Base-by-base conservation (phyloP, 2,888 invertebrate species). In the Tetragonisca angustula region DNA sequence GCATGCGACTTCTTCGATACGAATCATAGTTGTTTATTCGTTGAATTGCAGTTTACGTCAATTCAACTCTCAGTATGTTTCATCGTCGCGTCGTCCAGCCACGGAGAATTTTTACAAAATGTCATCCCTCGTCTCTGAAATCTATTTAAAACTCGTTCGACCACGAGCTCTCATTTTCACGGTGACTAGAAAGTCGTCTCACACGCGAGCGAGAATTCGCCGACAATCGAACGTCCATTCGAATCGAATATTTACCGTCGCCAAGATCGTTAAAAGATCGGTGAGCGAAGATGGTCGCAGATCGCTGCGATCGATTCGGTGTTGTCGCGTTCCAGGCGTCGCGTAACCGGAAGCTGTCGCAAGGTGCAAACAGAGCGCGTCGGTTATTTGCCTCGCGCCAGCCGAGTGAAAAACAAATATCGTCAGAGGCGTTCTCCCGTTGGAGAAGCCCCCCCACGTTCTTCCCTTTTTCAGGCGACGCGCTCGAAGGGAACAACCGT, bases 381-480 rank as follows among this genome's bases (percentile, higher is more conserved):
- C 56, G 27, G 71, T 75, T 81, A 84, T 89, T 89, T 83, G 87
- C 88, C 80, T 78, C 69, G 61, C 68, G 65, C 24, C 71, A 80
- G 65, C 80, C 79, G 61, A 88, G 87, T 84, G 88, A 88, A 87
- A 81, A 88, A 89, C 90, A 89, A 89, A 89, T 89, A 89, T 88
- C 84, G 80, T 79, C 88, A 65, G 43, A 43, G 43, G 75, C 64
- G 78, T 72, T 67, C 75, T 69, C 17, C 19, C 69, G 78, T 65
- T 79, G 32, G 73, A 69, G 56, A 73, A 64, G 78, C 79, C 32
- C 50, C 32, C 36, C n/a, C n/a, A n/a, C 36, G 36, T 27, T 27
- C 27, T 27, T 27, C 27, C 27, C 27, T 27, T 27, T 27, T 36
- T 36, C 36, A 36, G 21, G 56, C 56, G 17, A 61, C 61, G 17